These are phyloP conservation scores for Lingula anatina DNA, from an alignment of 2,888 invertebrate species.

Conservation along the genomic window DNA sequence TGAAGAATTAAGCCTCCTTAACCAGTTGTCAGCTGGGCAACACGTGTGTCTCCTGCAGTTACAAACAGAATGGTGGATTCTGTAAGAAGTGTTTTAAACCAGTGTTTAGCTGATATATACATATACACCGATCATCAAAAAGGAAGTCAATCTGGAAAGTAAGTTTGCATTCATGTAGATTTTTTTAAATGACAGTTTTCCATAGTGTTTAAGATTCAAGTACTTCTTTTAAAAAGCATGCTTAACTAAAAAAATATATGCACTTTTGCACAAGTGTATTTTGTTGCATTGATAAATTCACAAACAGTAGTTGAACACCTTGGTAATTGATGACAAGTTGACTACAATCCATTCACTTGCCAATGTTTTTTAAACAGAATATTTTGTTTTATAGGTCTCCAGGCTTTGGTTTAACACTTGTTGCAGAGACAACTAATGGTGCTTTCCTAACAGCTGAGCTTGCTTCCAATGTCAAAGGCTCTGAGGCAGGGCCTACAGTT, in stretches of 20 bases:
- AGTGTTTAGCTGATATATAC: slow-evolving; percentile 91
- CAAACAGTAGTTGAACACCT: too few species aligned
- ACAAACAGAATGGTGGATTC: slow-evolving; percentile 89
- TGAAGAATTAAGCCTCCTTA: too few species aligned
- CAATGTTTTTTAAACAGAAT: not conserved
- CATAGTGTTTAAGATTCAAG: too few species aligned
- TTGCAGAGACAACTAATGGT: slow-evolving; percentile 87
- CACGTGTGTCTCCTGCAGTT: slow-evolving; percentile 87
- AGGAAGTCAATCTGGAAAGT: slow-evolving; percentile 78
- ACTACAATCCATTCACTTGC: too few species aligned
- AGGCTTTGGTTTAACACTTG: slow-evolving; percentile 82
- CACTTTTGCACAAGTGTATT: too few species aligned
- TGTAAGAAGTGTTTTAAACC: slow-evolving; percentile 83
- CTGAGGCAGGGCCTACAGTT: slow-evolving; percentile 61
- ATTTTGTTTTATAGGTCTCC: slow-evolving; percentile 48
- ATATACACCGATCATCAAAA: slow-evolving; percentile 89
- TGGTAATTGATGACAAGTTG: too few species aligned
- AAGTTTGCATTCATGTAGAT: too few species aligned
- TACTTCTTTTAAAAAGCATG: too few species aligned
- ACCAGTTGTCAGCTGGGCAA: slow-evolving; percentile 57
- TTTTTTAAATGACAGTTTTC: too few species aligned
- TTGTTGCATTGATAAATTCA: too few species aligned
- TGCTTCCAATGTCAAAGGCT: slow-evolving; percentile 50
- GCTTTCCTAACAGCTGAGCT: slow-evolving; percentile 53
- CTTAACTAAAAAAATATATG: too few species aligned